phyloP scores from a whole-genome alignment of 2,888 invertebrate species.

The Reticulitermes lucifugus region DNA sequence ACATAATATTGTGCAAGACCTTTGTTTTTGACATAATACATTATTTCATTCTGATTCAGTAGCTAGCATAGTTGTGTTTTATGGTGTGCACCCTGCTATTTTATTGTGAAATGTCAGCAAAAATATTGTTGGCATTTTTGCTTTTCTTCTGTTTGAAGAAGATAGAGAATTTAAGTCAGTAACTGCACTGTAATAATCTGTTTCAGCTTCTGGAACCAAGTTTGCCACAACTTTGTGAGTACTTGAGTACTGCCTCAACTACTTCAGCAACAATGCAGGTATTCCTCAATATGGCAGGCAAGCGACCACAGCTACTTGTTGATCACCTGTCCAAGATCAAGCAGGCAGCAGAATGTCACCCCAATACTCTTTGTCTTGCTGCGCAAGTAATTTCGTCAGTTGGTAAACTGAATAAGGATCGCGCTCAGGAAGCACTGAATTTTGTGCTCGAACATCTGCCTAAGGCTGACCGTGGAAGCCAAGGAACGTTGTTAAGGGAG shows the following conservation, averaged over 20 bases:
- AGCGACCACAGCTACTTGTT: slow-evolving; percentile 75
- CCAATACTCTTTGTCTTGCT: slow-evolving; percentile 74
- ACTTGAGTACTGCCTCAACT: slow-evolving; percentile 72
- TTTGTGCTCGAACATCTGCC: slow-evolving; percentile 83
- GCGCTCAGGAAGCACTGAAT: slow-evolving; percentile 84
- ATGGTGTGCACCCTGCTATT: no score
- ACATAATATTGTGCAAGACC: no score
- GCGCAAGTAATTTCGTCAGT: slow-evolving; percentile 78
- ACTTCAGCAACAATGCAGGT: slow-evolving; percentile 77
- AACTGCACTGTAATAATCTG: neutral
- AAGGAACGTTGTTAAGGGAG: slow-evolving; percentile 81
- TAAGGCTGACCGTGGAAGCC: slow-evolving; percentile 77
- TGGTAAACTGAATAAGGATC: slow-evolving; percentile 80
- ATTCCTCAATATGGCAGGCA: slow-evolving; percentile 79
- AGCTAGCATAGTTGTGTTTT: no score
- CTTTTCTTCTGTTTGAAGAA: no score
- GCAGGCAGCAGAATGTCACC: slow-evolving; percentile 74
- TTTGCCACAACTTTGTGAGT: slow-evolving; percentile 84
- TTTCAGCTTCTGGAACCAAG: slow-evolving; percentile 80
- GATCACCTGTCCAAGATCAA: slow-evolving; percentile 79
- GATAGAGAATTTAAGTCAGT: no score
- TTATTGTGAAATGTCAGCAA: no score
- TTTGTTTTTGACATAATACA: no score
- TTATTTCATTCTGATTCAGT: no score
- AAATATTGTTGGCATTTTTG: no score